phyloP scores from a whole-genome alignment of 2,888 invertebrate genomes.

The Diarsia mendica region DNA sequence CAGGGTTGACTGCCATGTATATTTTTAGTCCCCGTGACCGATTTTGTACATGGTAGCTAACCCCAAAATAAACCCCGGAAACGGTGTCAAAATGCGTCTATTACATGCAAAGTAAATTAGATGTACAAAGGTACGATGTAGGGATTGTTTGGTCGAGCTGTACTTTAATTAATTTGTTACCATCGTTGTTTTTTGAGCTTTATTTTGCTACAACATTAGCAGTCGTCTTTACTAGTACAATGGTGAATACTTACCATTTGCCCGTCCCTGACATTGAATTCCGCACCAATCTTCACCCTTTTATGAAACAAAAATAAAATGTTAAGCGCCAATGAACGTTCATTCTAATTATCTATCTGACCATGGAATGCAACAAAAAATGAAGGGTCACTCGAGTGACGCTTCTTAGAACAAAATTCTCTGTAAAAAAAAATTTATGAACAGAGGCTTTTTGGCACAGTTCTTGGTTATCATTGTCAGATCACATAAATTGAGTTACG shows the following conservation, averaged over 20 bases:
- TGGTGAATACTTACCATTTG: constrained; percentile 3
- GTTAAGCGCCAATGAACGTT: not conserved
- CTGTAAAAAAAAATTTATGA: too few relatives aligned
- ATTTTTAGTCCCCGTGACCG: not conserved
- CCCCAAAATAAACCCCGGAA: not conserved
- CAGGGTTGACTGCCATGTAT: not conserved
- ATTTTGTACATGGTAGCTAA: not conserved
- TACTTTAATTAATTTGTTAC: not conserved
- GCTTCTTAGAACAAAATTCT: not conserved
- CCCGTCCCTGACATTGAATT: not conserved
- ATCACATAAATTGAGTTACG: not conserved
- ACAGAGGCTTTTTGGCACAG: not conserved
- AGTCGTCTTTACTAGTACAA: not conserved
- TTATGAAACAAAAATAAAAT: not conserved
- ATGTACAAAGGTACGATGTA: not conserved
- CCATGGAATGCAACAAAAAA: not conserved
- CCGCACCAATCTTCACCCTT: not conserved
- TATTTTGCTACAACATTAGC: not conserved
- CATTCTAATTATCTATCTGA: not conserved
- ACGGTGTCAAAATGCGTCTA: not conserved
- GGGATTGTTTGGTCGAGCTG: not conserved
- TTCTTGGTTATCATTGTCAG: not conserved
- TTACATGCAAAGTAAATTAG: not conserved
- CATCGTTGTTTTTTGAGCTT: not conserved
- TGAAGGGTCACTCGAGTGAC: not conserved